A percentile compares a stretch with the other conserved stretches of the same genome.
Conservation (phyloP, 2,113 vertebrate species). For the Falcunculus frontatus region DNA sequence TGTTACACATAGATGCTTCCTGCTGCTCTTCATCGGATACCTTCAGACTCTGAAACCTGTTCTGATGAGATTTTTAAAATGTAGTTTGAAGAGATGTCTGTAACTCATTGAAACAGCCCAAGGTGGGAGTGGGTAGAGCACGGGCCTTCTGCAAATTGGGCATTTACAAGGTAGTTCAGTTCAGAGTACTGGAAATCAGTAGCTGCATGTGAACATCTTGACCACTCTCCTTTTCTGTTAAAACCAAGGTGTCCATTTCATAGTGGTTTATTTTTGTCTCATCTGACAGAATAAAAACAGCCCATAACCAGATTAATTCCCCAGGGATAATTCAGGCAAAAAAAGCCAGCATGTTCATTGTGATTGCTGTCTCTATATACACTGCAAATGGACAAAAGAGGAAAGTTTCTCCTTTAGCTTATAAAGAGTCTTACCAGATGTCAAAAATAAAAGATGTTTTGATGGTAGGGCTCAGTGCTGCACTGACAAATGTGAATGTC, state of each 20-base stretch:
- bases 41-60: background rate
- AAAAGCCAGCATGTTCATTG: background rate
- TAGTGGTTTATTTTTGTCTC: background rate
- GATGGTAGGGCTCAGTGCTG: background rate
- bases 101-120: background rate
- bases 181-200: background rate
- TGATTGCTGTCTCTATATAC: background rate
- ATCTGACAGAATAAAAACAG: background rate
- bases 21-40: background rate
- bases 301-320: background rate
- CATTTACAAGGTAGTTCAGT: background rate
- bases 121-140: background rate
- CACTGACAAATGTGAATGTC: background rate
- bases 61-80: background rate
- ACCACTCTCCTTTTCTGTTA: background rate
- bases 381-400: background rate
- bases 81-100: background rate
- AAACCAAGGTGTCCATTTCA: background rate
- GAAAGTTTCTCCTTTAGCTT: background rate
- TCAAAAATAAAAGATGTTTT: background rate
- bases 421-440: background rate
- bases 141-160: background rate
- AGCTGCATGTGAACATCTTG: background rate
- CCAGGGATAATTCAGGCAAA: background rate
- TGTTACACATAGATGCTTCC: background rate